These are phyloP conservation scores for Ellobius talpinus DNA, from an alignment of 2,113 vertebrate genomes.

Conservation along the genomic window DNA sequence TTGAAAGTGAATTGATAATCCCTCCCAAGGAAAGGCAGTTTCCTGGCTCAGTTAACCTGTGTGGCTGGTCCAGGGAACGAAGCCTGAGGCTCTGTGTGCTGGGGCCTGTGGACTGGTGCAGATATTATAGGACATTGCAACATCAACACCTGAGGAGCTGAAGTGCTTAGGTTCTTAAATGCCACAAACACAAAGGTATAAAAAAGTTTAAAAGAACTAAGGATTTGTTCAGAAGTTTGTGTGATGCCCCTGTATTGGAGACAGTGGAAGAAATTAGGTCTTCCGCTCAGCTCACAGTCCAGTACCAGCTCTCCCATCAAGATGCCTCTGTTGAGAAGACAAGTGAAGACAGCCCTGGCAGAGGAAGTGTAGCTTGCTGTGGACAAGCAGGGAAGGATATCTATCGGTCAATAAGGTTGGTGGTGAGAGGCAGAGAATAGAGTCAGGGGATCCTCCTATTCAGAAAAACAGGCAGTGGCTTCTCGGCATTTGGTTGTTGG, in stretches of 20 bases:
- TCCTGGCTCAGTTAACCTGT: neutral
- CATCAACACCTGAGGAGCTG: neutral
- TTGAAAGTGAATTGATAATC: neutral
- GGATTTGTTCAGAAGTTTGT: neutral
- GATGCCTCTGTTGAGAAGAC: neutral
- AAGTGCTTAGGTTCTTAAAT: rapidly evolving
- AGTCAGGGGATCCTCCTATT: rapidly evolving
- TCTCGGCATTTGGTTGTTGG: too few relatives aligned
- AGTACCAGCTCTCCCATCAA: neutral
- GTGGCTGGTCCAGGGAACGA: neutral
- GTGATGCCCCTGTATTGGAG: neutral
- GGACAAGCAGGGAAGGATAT: neutral
- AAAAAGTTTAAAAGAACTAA: neutral
- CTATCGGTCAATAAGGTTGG: rapidly evolving
- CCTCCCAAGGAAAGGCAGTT: neutral
- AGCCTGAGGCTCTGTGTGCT: neutral
- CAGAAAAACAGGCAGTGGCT: neutral
- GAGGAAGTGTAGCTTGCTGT: neutral
- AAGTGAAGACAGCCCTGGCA: neutral
- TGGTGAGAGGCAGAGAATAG: neutral
- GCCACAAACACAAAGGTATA: neutral
- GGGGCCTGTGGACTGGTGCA: neutral
- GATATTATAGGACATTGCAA: rapidly evolving
- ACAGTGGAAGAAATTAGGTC: neutral
- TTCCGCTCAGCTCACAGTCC: neutral